These are phyloP conservation scores for Martes martes DNA, from an alignment of 2,113 vertebrate species.

Conservation along the genomic window DNA sequence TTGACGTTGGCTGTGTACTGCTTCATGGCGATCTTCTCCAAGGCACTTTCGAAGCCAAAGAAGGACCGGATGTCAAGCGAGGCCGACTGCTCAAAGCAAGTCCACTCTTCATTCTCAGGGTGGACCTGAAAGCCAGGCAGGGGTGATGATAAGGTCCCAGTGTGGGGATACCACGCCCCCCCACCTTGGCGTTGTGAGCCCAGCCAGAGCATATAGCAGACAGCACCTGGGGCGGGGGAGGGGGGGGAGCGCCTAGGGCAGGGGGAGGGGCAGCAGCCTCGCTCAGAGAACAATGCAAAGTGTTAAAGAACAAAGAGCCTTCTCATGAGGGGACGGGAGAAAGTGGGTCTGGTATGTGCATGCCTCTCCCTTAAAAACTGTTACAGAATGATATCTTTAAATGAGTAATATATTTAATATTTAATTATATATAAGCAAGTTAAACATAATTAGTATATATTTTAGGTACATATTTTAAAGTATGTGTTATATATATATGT, in stretches of 20 bases:
- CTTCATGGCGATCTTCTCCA: conserved; percentile 91
- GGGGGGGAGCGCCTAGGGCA: accelerated
- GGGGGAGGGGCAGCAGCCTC: background rate
- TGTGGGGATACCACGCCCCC: accelerated
- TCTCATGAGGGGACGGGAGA: background rate
- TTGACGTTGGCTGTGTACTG: conserved; percentile 89
- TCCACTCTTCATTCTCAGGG: conserved; percentile 90
- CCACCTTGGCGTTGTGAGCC: no score
- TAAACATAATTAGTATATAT: background rate
- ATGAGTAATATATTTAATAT: background rate
- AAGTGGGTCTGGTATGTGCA: background rate
- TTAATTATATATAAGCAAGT: background rate
- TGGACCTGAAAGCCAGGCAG: conserved; percentile 82
- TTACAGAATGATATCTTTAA: background rate
- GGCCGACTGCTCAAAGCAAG: conserved; percentile 89
- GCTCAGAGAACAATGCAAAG: background rate
- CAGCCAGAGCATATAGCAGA: background rate
- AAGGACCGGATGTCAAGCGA: conserved; percentile 90
- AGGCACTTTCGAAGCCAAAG: conserved; percentile 88
- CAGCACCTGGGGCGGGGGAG: background rate
- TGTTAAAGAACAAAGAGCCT: background rate
- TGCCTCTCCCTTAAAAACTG: background rate
- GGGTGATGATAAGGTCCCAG: background rate
- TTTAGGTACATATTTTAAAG: background rate
- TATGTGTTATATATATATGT: background rate